A percentile compares a stretch with the other conserved stretches of the same genome.
phyloP scores from a whole-genome alignment of 1,140 invertebrate species.

The Arion vulgaris region DNA sequence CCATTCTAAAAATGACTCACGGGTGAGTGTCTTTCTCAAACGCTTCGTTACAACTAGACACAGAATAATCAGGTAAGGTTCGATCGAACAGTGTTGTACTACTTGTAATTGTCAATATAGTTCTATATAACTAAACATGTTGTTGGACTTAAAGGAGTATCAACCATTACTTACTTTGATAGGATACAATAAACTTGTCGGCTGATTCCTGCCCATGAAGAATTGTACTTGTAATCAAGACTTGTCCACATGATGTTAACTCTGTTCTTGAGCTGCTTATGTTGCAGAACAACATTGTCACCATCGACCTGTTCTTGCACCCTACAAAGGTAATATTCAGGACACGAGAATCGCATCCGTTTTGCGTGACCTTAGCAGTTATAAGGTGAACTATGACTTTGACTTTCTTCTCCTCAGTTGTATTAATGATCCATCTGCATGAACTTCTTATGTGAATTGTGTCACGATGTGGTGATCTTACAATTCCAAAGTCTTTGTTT shows the following conservation, averaged over 20 bases:
- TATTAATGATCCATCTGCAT: background rate
- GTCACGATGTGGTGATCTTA: background rate
- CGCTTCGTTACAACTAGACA: too few relatives aligned
- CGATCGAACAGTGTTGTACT: too few relatives aligned
- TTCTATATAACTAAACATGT: too few relatives aligned
- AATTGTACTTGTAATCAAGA: background rate
- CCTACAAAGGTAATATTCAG: background rate
- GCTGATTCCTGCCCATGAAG: background rate
- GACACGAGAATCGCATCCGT: background rate
- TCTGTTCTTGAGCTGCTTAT: background rate
- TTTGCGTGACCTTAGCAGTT: background rate
- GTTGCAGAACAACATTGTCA: background rate
- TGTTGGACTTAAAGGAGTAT: too few relatives aligned
- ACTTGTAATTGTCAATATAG: too few relatives aligned
- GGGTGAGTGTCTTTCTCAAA: too few relatives aligned
- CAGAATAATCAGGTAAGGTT: too few relatives aligned
- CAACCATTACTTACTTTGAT: constrained; percentile 30
- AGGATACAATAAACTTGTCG: background rate
- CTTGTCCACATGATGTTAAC: constrained; percentile 14
- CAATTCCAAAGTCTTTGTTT: background rate
- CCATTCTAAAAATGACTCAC: too few relatives aligned
- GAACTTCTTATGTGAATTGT: background rate
- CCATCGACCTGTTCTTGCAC: background rate
- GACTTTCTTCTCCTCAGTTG: background rate
- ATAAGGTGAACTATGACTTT: background rate